Evolutionary conservation across 2,888 invertebrate genomes (phyloP).

Genomic region (Meiosimyza decipiens): DNA sequence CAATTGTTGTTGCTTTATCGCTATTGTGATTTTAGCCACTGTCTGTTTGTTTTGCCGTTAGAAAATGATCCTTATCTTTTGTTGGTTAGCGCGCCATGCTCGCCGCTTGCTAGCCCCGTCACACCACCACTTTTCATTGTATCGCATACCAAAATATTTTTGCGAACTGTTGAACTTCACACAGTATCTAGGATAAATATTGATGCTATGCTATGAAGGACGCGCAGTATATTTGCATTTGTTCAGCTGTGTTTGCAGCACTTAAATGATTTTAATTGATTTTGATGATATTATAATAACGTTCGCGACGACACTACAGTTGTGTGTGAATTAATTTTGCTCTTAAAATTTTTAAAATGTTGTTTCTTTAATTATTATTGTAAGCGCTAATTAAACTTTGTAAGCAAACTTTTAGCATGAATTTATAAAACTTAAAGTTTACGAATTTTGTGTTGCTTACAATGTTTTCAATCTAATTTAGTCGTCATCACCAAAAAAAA

Average conservation of each 20-base stretch:
- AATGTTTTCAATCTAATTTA: too few relatives aligned
- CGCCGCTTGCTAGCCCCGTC: too few relatives aligned
- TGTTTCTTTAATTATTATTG: too few relatives aligned
- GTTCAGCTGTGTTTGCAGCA: neutral
- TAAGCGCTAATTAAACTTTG: too few relatives aligned
- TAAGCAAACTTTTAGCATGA: too few relatives aligned
- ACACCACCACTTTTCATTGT: neutral
- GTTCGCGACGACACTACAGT: neutral
- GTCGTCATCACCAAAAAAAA: too few relatives aligned
- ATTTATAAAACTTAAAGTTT: too few relatives aligned
- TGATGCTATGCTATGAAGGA: neutral
- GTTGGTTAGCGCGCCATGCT: too few relatives aligned
- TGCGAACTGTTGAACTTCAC: conserved; percentile 26
- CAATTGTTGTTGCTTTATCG: neutral
- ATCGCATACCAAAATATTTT: conserved; percentile 3
- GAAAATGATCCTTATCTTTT: conserved; percentile 8
- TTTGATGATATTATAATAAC: neutral
- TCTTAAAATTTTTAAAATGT: too few relatives aligned
- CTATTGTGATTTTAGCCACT: conserved; percentile 14
- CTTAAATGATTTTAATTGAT: neutral
- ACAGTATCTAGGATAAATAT: conserved; percentile 22
- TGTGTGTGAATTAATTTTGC: too few relatives aligned
- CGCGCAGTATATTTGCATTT: neutral
- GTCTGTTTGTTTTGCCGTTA: conserved; percentile 26
- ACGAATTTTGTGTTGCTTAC: too few relatives aligned